Percentiles rank a stretch among this genome's conserved stretches.
These are phyloP conservation scores for Merluccius polli DNA, from an alignment of 2,797 vertebrate species.

Conservation along the genomic window DNA sequence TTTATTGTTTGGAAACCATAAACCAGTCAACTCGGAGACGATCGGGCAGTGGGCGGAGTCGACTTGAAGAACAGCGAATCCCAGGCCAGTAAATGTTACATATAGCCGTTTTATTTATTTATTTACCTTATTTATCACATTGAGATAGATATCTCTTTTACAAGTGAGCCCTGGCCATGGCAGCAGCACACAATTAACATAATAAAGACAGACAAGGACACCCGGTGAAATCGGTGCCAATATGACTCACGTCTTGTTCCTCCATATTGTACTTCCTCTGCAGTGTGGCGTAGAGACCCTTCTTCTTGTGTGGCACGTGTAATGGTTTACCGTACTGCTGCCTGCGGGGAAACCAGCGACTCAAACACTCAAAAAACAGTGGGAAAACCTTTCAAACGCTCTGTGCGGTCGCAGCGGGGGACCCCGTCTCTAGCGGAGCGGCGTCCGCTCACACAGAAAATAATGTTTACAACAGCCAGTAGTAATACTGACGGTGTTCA, in stretches of 20 bases:
- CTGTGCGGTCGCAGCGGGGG: background rate
- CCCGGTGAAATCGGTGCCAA: background rate
- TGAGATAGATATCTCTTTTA: no score
- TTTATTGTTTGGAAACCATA: no score
- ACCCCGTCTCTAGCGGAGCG: background rate
- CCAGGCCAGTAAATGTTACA: no score
- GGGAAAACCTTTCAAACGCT: no score
- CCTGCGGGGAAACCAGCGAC: background rate
- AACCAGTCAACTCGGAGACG: no score
- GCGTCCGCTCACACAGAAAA: background rate
- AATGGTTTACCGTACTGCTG: background rate
- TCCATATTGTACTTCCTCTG: background rate
- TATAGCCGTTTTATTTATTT: no score
- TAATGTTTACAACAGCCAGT: background rate
- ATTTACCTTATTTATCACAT: no score
- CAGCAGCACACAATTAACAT: no score
- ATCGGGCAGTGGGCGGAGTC: no score
- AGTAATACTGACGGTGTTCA: background rate
- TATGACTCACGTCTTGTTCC: background rate
- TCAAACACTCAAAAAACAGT: background rate
- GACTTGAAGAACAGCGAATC: no score
- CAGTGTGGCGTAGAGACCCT: background rate
- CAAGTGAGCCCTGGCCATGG: no score
- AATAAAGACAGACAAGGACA: no score
- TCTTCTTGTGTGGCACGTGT: background rate